Conservation (phyloP, 2,888 invertebrate species). For the Brachynemurus nebulosus region DNA sequence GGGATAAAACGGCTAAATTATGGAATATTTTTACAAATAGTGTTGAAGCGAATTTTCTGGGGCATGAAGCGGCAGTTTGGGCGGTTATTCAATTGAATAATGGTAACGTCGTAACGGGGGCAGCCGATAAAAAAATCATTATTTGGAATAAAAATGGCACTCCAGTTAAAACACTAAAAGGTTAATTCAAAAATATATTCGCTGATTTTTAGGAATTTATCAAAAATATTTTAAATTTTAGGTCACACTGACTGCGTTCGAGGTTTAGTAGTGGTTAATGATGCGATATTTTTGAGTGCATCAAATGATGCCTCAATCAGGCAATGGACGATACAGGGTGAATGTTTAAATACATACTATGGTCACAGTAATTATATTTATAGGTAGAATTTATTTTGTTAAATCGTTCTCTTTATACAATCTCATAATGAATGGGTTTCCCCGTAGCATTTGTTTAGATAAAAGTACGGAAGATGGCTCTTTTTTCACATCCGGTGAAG, state of each 20-base stretch:
- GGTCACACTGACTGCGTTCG: slow-evolving; percentile 92
- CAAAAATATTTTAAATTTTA: slow-evolving; percentile 23
- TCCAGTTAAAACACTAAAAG: slow-evolving; percentile 48
- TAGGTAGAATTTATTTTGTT: slow-evolving; percentile 31
- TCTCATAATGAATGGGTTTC: neutral
- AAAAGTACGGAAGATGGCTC: slow-evolving; percentile 38
- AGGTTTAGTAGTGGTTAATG: slow-evolving; percentile 52
- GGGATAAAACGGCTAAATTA: slow-evolving; percentile 80
- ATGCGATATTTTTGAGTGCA: slow-evolving; percentile 72
- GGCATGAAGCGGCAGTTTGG: slow-evolving; percentile 83
- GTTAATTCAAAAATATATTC: slow-evolving; percentile 28
- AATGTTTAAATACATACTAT: slow-evolving; percentile 58
- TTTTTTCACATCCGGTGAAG: slow-evolving; percentile 80
- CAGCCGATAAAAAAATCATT: slow-evolving; percentile 83
- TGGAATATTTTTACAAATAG: slow-evolving; percentile 53
- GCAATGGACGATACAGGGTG: slow-evolving; percentile 70
- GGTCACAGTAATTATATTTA: slow-evolving; percentile 88
- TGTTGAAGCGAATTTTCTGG: slow-evolving; percentile 41
- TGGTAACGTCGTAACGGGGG: slow-evolving; percentile 61
- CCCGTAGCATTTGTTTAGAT: slow-evolving; percentile 41
- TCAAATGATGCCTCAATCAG: slow-evolving; percentile 84
- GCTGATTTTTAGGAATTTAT: neutral
- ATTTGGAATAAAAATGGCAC: slow-evolving; percentile 65
- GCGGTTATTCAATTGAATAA: slow-evolving; percentile 43
- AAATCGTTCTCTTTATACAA: neutral